Evolutionary conservation across 2,113 vertebrate genomes (phyloP).

Genomic region (Scomber japonicus): DNA sequence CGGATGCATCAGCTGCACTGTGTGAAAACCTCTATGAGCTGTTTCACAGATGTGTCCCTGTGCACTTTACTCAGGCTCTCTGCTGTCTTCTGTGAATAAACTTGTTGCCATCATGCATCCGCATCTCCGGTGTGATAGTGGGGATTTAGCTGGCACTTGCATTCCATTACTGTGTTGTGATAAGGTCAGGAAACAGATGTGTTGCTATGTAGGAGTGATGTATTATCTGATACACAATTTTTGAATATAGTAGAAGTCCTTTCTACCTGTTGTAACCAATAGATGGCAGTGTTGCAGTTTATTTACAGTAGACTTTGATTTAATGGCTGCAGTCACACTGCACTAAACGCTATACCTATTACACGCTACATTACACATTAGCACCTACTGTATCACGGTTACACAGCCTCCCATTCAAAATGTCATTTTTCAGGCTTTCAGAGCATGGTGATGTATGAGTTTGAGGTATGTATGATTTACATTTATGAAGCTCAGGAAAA

Average conservation of each 20-base stretch:
- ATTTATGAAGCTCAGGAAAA: constrained; percentile 26
- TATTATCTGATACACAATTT: constrained; percentile 14
- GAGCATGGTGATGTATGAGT: constrained; percentile 42
- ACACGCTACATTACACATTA: constrained; percentile 77
- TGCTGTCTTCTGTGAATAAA: neutral
- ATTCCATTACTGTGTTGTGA: constrained; percentile 20
- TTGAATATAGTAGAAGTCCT: constrained; percentile 1
- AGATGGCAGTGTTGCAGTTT: constrained; percentile 68
- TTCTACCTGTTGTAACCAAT: constrained; percentile 57
- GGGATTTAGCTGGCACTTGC: constrained; percentile 10
- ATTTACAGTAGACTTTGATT: constrained; percentile 31
- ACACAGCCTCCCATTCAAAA: constrained; percentile 64
- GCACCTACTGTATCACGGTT: constrained; percentile 67
- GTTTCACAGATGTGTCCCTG: constrained; percentile 4
- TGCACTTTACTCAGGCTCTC: constrained; percentile 14
- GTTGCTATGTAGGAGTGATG: neutral
- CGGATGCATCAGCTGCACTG: neutral
- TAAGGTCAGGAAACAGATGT: constrained; percentile 28
- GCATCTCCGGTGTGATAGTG: neutral
- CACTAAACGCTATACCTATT: constrained; percentile 69
- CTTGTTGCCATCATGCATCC: constrained; percentile 9
- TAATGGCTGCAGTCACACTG: constrained; percentile 63
- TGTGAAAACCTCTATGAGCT: constrained; percentile 16
- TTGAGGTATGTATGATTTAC: constrained; percentile 43
- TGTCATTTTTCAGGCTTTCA: constrained; percentile 66